Percentiles rank a stretch among this genome's conserved stretches.
These are phyloP conservation scores for Bombus pyrosoma DNA, from an alignment of 1,140 invertebrate genomes.

Conservation along the genomic window DNA sequence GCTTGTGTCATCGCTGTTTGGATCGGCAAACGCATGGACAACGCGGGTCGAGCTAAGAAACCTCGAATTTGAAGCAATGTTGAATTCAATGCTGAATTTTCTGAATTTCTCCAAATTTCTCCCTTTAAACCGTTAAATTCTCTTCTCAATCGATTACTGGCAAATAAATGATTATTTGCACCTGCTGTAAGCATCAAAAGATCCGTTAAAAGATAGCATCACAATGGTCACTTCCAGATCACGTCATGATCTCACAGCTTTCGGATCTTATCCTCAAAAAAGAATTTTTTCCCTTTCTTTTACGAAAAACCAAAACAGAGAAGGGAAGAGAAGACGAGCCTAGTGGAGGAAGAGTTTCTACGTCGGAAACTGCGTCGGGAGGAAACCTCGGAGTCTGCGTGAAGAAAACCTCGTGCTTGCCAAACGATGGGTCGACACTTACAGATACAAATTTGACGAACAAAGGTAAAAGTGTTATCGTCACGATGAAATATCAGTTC, in stretches of 20 bases:
- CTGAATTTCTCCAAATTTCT: neutral
- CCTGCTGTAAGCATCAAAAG: no score
- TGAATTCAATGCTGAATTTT: no score
- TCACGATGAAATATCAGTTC: slow-evolving; percentile 68
- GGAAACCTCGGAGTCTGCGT: slow-evolving; percentile 63
- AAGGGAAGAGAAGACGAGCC: no score
- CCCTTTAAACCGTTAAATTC: no score
- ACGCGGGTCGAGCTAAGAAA: neutral
- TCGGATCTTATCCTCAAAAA: neutral
- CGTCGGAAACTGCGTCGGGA: slow-evolving; percentile 29
- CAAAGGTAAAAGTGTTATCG: slow-evolving; percentile 76
- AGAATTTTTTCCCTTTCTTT: neutral
- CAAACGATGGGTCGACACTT: slow-evolving; percentile 70
- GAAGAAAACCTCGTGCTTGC: slow-evolving; percentile 71
- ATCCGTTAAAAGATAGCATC: no score
- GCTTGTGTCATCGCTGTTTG: slow-evolving; percentile 17
- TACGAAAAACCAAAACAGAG: no score
- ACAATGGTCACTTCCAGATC: no score
- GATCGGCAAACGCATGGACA: neutral
- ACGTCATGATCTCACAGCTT: no score
- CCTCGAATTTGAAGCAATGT: no score
- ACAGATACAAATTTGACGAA: slow-evolving; percentile 78
- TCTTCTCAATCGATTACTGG: no score
- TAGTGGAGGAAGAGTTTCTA: neutral
- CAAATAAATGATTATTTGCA: no score